Percentiles rank a stretch among this genome's conserved stretches.
Conservation (phyloP, 2,797 vertebrate genomes). For the Pterois miles region DNA sequence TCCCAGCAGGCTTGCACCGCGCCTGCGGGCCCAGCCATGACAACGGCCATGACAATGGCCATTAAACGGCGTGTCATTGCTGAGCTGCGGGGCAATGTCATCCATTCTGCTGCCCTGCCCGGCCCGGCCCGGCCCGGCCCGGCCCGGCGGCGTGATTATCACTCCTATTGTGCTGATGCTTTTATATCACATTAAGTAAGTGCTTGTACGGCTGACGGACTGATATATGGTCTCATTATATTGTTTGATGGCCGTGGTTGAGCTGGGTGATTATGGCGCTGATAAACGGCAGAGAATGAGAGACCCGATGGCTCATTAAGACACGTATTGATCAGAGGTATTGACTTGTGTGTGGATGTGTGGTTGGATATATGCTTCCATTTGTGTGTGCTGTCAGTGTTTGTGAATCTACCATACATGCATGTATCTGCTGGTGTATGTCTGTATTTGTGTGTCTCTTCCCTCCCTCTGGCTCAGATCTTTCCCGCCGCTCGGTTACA, state of each 20-base stretch:
- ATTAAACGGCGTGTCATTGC: slow-evolving; percentile 66
- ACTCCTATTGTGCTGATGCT: slow-evolving; percentile 60
- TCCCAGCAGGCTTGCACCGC: slow-evolving; percentile 24
- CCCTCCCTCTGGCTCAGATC: slow-evolving; percentile 29
- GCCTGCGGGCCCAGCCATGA: slow-evolving; percentile 51
- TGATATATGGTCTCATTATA: slow-evolving; percentile 80
- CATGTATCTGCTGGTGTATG: neutral
- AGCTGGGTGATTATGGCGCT: slow-evolving; percentile 75
- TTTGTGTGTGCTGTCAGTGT: neutral
- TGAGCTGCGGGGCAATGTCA: slow-evolving; percentile 61
- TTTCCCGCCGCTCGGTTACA: slow-evolving; percentile 46
- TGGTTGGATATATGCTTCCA: neutral
- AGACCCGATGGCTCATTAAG: slow-evolving; percentile 75
- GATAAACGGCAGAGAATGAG: slow-evolving; percentile 65
- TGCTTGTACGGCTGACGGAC: slow-evolving; percentile 59
- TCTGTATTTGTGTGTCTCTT: neutral
- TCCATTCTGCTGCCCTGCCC: slow-evolving; percentile 45
- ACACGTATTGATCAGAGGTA: slow-evolving; percentile 69
- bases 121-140: neutral
- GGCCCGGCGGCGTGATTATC: neutral
- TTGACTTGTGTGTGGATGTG: slow-evolving; percentile 54
- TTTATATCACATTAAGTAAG: slow-evolving; percentile 73
- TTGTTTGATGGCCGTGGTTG: slow-evolving; percentile 77
- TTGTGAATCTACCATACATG: neutral
- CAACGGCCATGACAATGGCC: slow-evolving; percentile 41